phyloP scores from a whole-genome alignment of 2,113 vertebrate genomes.

The Gallinago paraguaiae region DNA sequence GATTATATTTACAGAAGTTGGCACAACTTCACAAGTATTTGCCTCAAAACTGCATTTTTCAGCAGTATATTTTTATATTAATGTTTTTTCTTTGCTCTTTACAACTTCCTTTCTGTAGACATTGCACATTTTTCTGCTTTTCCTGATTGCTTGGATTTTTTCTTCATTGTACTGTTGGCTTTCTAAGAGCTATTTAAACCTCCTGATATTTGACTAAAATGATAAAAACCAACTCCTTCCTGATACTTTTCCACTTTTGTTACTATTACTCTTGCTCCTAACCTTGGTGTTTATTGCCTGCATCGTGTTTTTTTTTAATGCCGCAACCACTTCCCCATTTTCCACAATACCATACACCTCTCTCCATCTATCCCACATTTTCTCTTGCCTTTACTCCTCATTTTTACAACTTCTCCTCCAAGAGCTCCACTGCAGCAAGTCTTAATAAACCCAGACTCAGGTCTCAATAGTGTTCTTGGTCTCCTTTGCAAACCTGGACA shows the following conservation, averaged over 20 bases:
- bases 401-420: not conserved
- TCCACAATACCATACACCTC: not conserved
- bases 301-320: rapidly evolving
- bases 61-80: not conserved
- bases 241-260: not conserved
- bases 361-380: not conserved
- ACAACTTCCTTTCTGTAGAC: not conserved
- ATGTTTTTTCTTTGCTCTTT: not conserved
- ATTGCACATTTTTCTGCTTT: not conserved
- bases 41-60: not conserved
- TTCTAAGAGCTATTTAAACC: not conserved
- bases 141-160: not conserved
- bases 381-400: not conserved
- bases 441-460: not conserved
- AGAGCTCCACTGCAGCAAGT: not conserved
- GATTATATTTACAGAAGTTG: not conserved
- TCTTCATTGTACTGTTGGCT: not conserved
- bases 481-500: not conserved
- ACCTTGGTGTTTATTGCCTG: not conserved
- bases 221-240: rapidly evolving
- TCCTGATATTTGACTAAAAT: not conserved
- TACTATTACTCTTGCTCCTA: not conserved
- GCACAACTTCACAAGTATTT: not conserved
- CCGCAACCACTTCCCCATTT: not conserved
- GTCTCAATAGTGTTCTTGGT: not conserved